Conservation (phyloP, 2,888 invertebrate genomes). For the Caenorhabditis doughertyi region DNA sequence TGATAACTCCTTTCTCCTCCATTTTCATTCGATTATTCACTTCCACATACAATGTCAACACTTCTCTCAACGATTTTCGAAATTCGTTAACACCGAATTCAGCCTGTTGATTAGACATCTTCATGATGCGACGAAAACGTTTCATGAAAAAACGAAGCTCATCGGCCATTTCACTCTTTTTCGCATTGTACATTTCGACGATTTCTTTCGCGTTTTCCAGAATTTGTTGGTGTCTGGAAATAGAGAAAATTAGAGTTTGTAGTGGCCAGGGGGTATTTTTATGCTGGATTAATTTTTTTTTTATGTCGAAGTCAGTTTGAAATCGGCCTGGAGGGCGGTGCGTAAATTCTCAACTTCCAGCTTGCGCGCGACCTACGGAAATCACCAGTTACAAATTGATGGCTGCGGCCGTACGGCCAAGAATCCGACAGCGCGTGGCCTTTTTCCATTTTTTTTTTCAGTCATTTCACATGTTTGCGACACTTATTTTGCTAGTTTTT, state of each 20-base stretch:
- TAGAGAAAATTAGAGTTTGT: neutral
- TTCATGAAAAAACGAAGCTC: neutral
- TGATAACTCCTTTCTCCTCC: conserved; percentile 2
- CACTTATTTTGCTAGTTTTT: too few species aligned
- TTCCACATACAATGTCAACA: conserved; percentile 25
- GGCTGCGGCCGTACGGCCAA: too few species aligned
- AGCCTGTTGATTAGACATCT: neutral
- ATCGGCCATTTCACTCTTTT: neutral
- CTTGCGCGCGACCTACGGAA: too few species aligned
- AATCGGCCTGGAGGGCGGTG: too few species aligned
- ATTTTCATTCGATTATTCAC: conserved; percentile 35
- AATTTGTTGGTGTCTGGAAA: neutral
- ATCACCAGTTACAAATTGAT: too few species aligned
- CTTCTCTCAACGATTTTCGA: neutral
- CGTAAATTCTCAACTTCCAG: too few species aligned
- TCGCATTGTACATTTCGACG: neutral
- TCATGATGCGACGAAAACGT: neutral
- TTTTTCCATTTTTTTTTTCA: too few species aligned
- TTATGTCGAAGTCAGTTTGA: too few species aligned
- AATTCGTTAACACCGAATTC: conserved; percentile 1
- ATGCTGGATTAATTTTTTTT: too few species aligned
- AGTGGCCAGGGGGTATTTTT: too few species aligned
- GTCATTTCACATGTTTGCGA: too few species aligned
- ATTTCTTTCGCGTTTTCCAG: neutral
- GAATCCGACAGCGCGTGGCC: too few species aligned